phyloP scores from a whole-genome alignment of 2,113 vertebrate species.

The Oxyura jamaicensis region DNA sequence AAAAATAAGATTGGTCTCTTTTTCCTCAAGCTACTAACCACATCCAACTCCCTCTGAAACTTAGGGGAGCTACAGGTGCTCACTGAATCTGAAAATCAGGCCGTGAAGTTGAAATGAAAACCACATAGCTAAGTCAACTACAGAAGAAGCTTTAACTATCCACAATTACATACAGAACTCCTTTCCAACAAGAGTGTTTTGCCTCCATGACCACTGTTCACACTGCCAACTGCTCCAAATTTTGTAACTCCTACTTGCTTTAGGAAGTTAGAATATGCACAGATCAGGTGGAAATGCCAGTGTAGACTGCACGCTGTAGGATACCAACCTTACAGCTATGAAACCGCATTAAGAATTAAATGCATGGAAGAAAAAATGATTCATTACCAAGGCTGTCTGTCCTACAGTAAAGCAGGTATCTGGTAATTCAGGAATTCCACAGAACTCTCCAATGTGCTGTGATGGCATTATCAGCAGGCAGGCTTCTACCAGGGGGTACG shows the following conservation, averaged over 20 bases:
- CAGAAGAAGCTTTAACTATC: neutral
- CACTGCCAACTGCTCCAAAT: neutral
- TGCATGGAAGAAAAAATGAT: neutral
- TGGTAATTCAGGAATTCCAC: neutral
- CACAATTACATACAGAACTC: neutral
- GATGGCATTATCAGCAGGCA: neutral
- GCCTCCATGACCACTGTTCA: neutral
- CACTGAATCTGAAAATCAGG: neutral
- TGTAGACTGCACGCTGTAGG: neutral
- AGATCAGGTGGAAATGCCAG: neutral
- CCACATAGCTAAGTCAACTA: neutral
- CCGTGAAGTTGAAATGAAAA: neutral
- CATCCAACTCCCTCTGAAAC: neutral
- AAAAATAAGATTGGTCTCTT: neutral
- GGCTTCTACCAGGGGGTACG: rapidly evolving
- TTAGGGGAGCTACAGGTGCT: neutral
- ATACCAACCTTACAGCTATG: neutral
- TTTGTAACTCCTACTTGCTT: neutral
- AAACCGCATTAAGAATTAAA: neutral
- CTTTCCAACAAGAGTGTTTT: neutral
- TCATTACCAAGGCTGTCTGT: neutral
- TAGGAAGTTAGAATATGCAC: neutral
- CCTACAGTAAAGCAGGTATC: neutral
- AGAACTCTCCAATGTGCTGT: neutral
- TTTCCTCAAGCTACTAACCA: neutral